Base-by-base conservation (phyloP, 2,888 invertebrate genomes). In the Clunio marinus region DNA sequence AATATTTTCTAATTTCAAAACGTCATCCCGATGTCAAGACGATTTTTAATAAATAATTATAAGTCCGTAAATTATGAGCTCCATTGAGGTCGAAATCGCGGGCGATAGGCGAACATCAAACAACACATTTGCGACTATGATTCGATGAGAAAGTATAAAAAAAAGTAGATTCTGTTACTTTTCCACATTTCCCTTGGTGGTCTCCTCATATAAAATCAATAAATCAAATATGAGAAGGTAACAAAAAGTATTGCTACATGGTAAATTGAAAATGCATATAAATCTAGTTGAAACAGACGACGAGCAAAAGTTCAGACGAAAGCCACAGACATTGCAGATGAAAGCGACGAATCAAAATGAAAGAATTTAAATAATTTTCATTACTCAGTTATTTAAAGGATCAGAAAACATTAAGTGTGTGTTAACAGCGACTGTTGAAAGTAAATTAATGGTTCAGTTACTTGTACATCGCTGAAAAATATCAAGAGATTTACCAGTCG, bases 141-240 rank as follows among this genome's bases (percentile, higher is more conserved):
- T 51, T 10, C n/a, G 57, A 27, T 57, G 57, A 45, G 62, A 63
- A 63, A 63, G 55, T 55, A 17, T 55, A 13, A 24, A n/a, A n/a
- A n/a, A 3, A 55, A 4, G 41, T 25, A 57, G 57, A 57, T 8
- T 57, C n/a, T n/a, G n/a, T n/a, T n/a, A n/a, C n/a, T n/a, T 20
- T 57, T n/a, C n/a, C 25, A 20, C 25, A 27, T 63, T 24, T 15
- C 24, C 41, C 55, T n/a, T 25, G 66, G 66, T 66, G 66, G 66
- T 66, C 66, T 66, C 20, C 20, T 24, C 55, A 66, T 66, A 55
- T 66, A 66, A 66, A 66, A 66, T 66, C 66, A 66, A 66, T 66
- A 66, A 66, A 66, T 66, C 66, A 66, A 66, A 66, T 51, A 7
- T 41, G 3, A n/a, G n/a, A 41, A 41, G 41, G 15, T 46, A 63